Percentiles rank a stretch among this genome's conserved stretches.
Conservation (phyloP, 2,888 invertebrate genomes). For the Odontomyia ornata region DNA sequence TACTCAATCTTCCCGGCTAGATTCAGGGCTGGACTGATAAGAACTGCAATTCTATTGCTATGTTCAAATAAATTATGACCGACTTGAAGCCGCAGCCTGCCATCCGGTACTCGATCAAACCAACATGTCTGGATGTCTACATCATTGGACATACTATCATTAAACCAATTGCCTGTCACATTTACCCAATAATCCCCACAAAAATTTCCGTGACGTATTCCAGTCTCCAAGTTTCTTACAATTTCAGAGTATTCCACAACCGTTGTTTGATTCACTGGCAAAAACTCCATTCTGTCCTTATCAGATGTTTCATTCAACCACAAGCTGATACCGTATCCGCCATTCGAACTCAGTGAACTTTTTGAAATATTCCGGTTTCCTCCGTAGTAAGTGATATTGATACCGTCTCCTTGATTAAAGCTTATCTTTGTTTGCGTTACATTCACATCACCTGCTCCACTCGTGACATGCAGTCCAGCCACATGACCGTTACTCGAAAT, state of each 20-base stretch:
- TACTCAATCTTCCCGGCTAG: conserved; percentile 81
- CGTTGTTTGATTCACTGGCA: conserved; percentile 84
- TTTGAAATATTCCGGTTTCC: conserved; percentile 92
- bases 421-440: conserved; percentile 89
- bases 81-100: conserved; percentile 74
- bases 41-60: conserved; percentile 78
- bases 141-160: conserved; percentile 79
- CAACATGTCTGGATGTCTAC: conserved; percentile 87
- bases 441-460: conserved; percentile 93
- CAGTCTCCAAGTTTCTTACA: conserved; percentile 85
- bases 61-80: conserved; percentile 86
- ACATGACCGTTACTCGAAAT: conserved; percentile 89
- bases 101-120: conserved; percentile 65
- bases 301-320: conserved; percentile 88
- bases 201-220: conserved; percentile 91
- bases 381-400: conserved; percentile 95
- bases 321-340: conserved; percentile 86
- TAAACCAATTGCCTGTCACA: conserved; percentile 91
- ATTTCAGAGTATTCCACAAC: conserved; percentile 88
- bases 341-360: conserved; percentile 85
- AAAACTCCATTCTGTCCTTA: conserved; percentile 71
- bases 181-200: conserved; percentile 88
- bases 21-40: conserved; percentile 84
- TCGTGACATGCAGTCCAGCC: conserved; percentile 88
- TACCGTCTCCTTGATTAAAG: conserved; percentile 91